phyloP scores from a whole-genome alignment of 2,888 invertebrate species.

The Nineta flava region DNA sequence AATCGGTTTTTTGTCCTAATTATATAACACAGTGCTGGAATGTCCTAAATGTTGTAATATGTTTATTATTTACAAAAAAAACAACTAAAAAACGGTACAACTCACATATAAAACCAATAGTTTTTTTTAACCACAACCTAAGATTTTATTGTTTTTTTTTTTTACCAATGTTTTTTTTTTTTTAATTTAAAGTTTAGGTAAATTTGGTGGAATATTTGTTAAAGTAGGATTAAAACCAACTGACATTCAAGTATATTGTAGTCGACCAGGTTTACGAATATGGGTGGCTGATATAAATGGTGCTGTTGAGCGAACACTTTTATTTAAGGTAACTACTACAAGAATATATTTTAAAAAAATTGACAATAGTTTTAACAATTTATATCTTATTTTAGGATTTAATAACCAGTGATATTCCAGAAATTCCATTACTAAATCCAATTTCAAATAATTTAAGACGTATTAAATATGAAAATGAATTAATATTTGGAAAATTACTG shows the following conservation, averaged over 20 bases:
- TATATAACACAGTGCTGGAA: too few relatives aligned
- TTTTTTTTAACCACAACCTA: too few relatives aligned
- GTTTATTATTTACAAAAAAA: too few relatives aligned
- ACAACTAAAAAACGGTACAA: too few relatives aligned
- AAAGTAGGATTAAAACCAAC: conserved; percentile 34
- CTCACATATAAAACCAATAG: too few relatives aligned
- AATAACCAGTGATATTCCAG: conserved; percentile 28
- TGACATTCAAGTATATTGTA: conserved; percentile 47
- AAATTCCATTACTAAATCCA: conserved; percentile 62
- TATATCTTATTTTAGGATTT: conserved; percentile 21
- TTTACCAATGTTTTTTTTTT: neutral
- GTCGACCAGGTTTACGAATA: conserved; percentile 66
- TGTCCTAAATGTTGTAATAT: too few relatives aligned
- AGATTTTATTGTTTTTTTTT: too few relatives aligned
- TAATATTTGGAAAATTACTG: conserved; percentile 44
- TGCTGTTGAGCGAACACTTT: conserved; percentile 65
- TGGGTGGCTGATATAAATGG: conserved; percentile 68
- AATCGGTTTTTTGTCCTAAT: too few relatives aligned
- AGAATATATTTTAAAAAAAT: neutral
- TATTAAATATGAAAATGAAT: conserved; percentile 31
- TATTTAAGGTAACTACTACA: conserved; percentile 52
- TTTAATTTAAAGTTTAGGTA: conserved; percentile 34
- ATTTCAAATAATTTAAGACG: conserved; percentile 26
- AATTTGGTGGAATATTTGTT: conserved; percentile 44
- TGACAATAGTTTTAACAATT: neutral